Percentiles rank a stretch among this genome's conserved stretches.
Evolutionary conservation across 2,888 invertebrate species (phyloP).

Genomic region (Lamellibrachia satsuma): DNA sequence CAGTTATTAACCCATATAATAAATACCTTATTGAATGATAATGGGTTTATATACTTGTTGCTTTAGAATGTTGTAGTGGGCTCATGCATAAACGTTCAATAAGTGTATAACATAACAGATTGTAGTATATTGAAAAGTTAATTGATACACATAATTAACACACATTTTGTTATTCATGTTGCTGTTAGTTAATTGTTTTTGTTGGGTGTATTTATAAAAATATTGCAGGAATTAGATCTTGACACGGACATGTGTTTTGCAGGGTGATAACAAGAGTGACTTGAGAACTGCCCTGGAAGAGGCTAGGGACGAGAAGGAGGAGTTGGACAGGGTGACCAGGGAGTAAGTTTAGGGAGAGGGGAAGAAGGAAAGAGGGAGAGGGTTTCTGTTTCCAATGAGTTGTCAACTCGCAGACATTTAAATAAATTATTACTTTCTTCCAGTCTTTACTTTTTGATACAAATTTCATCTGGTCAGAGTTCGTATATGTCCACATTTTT

Average conservation of each 20-base stretch:
- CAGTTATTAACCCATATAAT: too few relatives aligned
- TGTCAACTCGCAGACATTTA: background rate
- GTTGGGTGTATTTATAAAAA: too few relatives aligned
- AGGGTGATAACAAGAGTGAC: background rate
- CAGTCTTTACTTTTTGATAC: background rate
- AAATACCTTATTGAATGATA: too few relatives aligned
- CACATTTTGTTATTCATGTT: too few relatives aligned
- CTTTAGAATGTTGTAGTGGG: too few relatives aligned
- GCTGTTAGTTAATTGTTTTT: too few relatives aligned
- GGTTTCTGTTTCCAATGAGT: background rate
- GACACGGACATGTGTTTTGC: background rate
- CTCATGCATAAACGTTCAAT: too few relatives aligned
- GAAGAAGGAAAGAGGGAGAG: background rate
- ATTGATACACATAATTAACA: too few relatives aligned
- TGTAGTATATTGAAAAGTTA: too few relatives aligned
- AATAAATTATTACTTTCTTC: background rate
- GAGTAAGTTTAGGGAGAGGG: background rate
- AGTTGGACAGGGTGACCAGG: constrained; percentile 9
- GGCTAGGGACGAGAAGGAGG: background rate
- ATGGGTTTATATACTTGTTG: too few relatives aligned
- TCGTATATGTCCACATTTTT: background rate
- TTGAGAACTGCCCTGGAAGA: constrained; percentile 20
- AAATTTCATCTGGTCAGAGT: background rate
- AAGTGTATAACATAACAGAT: too few relatives aligned
- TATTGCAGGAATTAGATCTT: too few relatives aligned